Evolutionary conservation across 1,140 invertebrate genomes (phyloP), one percentile per base, ranked within the genome.

Genomic region (Lucilia cuprina): DNA sequence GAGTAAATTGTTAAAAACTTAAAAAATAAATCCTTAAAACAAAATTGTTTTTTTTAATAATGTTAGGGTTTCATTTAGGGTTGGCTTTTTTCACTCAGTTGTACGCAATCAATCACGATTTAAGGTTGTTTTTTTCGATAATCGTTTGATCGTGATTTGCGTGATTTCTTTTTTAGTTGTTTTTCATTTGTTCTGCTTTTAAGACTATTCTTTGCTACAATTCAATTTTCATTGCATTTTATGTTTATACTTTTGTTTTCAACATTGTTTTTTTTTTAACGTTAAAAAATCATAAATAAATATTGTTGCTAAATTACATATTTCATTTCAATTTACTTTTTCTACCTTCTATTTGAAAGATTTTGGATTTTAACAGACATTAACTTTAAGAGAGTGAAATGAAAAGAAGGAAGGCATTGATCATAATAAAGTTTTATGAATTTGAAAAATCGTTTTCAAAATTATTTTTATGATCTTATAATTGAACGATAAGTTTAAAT

Each of bases 101-200:
- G 21, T 55, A 65, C 21, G 49, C 82, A 65, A 60, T 21, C 41
- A 49, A 47, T 82, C 41, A 41, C 78, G 41, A 65, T 49, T 19
- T 34, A 34, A 65, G 34, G 17, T 14, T 82, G 5, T 82, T 65
- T 30, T 30, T 34, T 35, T 77, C n/a, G 75, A 82, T 84, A 84
- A 84, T 84, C 65, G 84, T 82, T 84, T 80, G 84, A 82, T 84
- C 84, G 84, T 84, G 84, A 84, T 78, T 82, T 84, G 84, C 84
- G 84, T 84, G 84, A 84, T 65, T 82, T 55, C 25, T 74, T 77
- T 74, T 77, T 34, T 60, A 60, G 5, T 17, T 41, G 7, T n/a
- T n/a, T 17, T 17, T 60, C n/a, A 17, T 17, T 60, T 60, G 50
- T n/a, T 17, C 17, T 60, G 50, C 50, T 60, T 12, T 70, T 70